Evolutionary conservation across 1,140 invertebrate species (phyloP), one percentile per base, ranked within the genome.

Genomic region (Eurytemora carolleeae): DNA sequence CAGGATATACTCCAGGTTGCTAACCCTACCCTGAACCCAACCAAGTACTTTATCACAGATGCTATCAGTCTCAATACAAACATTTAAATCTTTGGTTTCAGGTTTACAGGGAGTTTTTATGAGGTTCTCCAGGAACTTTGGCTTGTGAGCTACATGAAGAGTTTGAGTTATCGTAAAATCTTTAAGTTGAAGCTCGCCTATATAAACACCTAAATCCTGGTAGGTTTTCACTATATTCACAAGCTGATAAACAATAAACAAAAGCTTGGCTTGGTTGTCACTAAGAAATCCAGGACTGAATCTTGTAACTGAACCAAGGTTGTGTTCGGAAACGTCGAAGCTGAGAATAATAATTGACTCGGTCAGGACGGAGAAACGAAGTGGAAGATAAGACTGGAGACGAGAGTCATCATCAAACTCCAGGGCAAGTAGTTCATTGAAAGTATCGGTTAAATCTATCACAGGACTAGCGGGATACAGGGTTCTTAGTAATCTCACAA

Each of bases 1-100:
- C 66, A 88, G 82, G 57, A 98, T 75, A 73, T 97, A 97, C 68
- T 93, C 86, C 71, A 87, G 87, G 73, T 97, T 97, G 3, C 82
- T 85, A 20, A 97, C 77, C 64, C 81, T 75, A 1, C 90, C 84
- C 67, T 82, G 75, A 16, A 87, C 78, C 92, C 91, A 96, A 65
- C n/a, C 31, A 12, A 12, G 31, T 44, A 44, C 31, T 7, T 44
- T n/a, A 12, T n/a, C 31, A 44, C 7, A 44, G 31, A n/a, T 12
- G 7, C 7, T n/a, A 44, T 44, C n/a, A 44, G 31, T n/a, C 7
- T 44, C 31, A 7, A 12, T n/a, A 12, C n/a, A 7, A 44, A 44
- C n/a, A 44, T 44, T n/a, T 44, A 44, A 7, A 44, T 44, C 31
- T 44, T 44, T 44, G 31, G 31, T 44, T 44, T 44, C 31, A 12